Evolutionary conservation across 2,113 vertebrate genomes (phyloP), one percentile per base, ranked within the genome.

Genomic region (Eclectus roratus): DNA sequence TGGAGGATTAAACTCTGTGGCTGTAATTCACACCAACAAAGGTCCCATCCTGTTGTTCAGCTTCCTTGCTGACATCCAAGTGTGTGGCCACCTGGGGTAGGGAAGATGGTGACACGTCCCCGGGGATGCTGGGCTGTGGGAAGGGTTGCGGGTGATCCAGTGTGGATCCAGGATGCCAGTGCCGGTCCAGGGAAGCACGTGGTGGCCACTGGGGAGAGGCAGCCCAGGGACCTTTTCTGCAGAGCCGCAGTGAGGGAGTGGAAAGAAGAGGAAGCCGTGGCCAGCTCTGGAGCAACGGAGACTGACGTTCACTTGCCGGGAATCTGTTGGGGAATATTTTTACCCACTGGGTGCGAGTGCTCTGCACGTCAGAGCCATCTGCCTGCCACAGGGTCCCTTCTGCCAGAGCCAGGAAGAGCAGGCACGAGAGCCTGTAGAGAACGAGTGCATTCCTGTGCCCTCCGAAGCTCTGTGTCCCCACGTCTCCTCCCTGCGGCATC

Each of bases 251-350:
- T 39, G 35, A 44, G 47, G 35, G 13, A 72, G 1, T 25, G 5
- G 74, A 41, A 53, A 71, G 61, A 21, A 85, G 46, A 79, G 46
- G 56, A 85, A 74, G 66, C 52, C 4, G 7, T 35, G 78, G n/a
- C 66, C 44, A 46, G 85, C 63, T 92, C 82, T 92, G 81, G 80
- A 94, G 87, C 1, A n/a, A 80, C 1, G 6, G 78, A 69, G 81
- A 91, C 85, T 96, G 95, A 78, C 15, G 1, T 94, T 94, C 72
- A 25, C 94, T 90, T 87, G 82, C 89, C 10, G 89, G 93, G 94
- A 97, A 97, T 97, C 96, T 97, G 87, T 53, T 96, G 94, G 96
- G 95, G 96, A 97, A 95, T 98, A 98, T 97, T 97, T 98, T 96
- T 97, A 97, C 97, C 97, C 33, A 17, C 94, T 91, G 97, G 96